Evolutionary conservation across 2,888 invertebrate species (phyloP).

Genomic region (Tipula vernalis): DNA sequence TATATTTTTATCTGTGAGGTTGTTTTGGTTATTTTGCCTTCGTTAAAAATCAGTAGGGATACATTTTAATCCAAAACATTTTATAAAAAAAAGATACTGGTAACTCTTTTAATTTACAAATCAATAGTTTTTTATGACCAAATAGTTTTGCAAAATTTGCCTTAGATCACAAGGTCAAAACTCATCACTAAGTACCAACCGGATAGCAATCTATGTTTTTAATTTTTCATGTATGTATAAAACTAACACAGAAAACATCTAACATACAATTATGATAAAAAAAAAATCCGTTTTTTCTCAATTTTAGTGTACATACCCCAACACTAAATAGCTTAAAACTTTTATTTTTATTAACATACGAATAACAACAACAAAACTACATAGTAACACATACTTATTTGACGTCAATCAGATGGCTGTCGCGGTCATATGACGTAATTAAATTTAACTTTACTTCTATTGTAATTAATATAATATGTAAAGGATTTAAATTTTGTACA

Average conservation of each 20-base stretch:
- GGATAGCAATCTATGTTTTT: background rate
- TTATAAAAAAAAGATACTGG: too few species aligned
- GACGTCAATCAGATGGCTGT: background rate
- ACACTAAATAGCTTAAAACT: background rate
- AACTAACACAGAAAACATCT: background rate
- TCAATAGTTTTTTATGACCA: too few species aligned
- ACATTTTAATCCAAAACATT: too few species aligned
- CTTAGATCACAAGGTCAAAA: background rate
- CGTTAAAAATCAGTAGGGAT: too few species aligned
- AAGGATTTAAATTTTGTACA: background rate
- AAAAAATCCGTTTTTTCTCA: background rate
- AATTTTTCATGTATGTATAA: background rate
- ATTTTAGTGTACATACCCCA: background rate
- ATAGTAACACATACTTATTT: background rate
- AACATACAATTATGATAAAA: background rate
- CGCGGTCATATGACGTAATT: background rate
- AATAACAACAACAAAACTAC: background rate
- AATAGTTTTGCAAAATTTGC: too few species aligned
- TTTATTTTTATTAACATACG: background rate
- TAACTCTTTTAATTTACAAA: too few species aligned
- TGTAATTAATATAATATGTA: background rate
- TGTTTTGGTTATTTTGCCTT: too few species aligned
- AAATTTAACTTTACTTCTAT: background rate
- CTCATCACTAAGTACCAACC: background rate
- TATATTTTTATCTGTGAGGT: too few species aligned